A percentile compares a stretch with the other conserved stretches of the same genome.
phyloP scores from a whole-genome alignment of 2,113 vertebrate genomes.

The Clinocottus analis region DNA sequence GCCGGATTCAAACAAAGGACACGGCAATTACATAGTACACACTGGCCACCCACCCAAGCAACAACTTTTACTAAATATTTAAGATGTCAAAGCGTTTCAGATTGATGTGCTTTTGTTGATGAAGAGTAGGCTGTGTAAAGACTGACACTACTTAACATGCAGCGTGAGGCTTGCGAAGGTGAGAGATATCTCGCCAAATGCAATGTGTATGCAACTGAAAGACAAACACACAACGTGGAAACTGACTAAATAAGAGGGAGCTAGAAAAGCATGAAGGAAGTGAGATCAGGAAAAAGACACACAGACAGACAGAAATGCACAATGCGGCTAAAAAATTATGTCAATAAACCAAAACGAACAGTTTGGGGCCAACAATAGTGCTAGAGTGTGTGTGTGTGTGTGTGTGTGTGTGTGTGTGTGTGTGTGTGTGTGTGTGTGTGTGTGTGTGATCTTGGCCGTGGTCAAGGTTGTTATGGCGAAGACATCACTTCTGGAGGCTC shows the following conservation, averaged over 20 bases:
- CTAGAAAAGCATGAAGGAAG: conserved; percentile 47
- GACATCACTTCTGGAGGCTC: conserved; percentile 60
- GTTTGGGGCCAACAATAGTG: conserved; percentile 68
- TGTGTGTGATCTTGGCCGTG: conserved; percentile 38
- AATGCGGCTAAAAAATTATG: conserved; percentile 60
- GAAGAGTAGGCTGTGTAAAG: conserved; percentile 8
- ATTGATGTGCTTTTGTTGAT: not conserved
- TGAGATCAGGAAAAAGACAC: conserved; percentile 39
- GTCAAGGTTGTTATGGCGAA: conserved; percentile 70
- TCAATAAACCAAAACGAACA: conserved; percentile 70
- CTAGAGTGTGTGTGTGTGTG: conserved; percentile 26
- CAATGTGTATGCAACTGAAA: not conserved
- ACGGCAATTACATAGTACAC: not conserved
- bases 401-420: conserved; percentile 21
- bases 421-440: conserved; percentile 27
- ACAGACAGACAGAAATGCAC: conserved; percentile 55
- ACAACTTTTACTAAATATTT: conserved; percentile 6
- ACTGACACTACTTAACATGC: not conserved
- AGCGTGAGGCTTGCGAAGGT: conserved; percentile 1
- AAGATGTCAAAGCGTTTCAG: conserved; percentile 11
- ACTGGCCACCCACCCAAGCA: not conserved
- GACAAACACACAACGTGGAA: conserved; percentile 16
- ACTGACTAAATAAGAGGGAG: conserved; percentile 29
- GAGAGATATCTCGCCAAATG: conserved; percentile 10
- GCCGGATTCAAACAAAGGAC: not conserved